These are phyloP conservation scores for Alviniconcha strummeri DNA, from an alignment of 2,888 invertebrate genomes.

Conservation along the genomic window DNA sequence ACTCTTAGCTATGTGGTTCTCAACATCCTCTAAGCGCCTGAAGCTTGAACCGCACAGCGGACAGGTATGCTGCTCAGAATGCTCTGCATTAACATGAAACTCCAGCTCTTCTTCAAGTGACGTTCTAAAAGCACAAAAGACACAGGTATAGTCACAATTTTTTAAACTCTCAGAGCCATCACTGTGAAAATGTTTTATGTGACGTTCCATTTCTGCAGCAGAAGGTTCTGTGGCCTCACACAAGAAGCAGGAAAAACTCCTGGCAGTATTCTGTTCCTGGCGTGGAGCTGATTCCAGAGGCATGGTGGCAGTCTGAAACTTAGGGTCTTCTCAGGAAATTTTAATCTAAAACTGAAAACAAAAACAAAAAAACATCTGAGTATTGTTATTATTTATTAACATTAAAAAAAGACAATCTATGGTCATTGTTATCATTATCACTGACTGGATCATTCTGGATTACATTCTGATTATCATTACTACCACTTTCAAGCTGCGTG, in stretches of 20 bases:
- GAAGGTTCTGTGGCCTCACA: conserved; percentile 87
- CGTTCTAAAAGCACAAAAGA: conserved; percentile 11
- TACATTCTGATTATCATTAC: no score
- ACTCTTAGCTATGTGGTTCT: background rate
- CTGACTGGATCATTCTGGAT: no score
- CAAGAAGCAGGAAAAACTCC: conserved; percentile 80
- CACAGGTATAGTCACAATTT: background rate
- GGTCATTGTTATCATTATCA: no score
- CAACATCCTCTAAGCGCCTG: conserved; percentile 77
- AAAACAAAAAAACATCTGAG: background rate
- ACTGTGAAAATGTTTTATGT: conserved; percentile 4
- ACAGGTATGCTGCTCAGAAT: conserved; percentile 85
- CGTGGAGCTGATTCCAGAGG: background rate
- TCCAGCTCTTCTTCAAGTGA: conserved; percentile 78
- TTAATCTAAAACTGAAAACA: background rate
- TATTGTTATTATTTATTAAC: no score
- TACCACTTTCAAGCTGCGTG: no score
- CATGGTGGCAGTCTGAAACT: conserved; percentile 1
- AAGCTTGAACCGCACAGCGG: conserved; percentile 88
- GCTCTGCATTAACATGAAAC: conserved; percentile 85
- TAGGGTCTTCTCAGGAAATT: background rate
- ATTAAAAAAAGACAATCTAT: no score
- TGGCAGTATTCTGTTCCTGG: background rate
- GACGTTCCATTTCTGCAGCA: conserved; percentile 8
- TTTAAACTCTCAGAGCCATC: background rate